phyloP scores from a whole-genome alignment of 1,140 invertebrate genomes.

The Leptonema lineaticorne region DNA sequence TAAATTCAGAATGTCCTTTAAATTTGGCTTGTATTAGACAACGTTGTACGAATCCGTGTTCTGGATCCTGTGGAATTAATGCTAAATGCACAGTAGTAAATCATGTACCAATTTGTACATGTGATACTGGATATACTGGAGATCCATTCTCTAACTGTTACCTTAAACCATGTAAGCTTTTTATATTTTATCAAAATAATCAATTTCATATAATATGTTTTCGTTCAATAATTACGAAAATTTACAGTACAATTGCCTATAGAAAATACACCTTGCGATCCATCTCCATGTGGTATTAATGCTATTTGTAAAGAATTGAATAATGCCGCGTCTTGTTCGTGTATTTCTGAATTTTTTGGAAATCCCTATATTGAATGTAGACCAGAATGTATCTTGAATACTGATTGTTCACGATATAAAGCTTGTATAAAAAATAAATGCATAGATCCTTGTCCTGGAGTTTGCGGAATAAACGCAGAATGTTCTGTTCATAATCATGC shows the following conservation, averaged over 20 bases:
- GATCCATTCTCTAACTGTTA: constrained; percentile 73
- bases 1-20: constrained; percentile 59
- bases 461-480: constrained; percentile 65
- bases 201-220: constrained; percentile 68
- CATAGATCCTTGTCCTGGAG: constrained; percentile 64
- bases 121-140: constrained; percentile 67
- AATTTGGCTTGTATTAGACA: constrained; percentile 59
- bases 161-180: constrained; percentile 54
- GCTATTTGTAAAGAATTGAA: constrained; percentile 76
- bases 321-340: constrained; percentile 69
- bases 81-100: constrained; percentile 55
- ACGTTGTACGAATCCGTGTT: constrained; percentile 61
- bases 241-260: constrained; percentile 53
- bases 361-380: constrained; percentile 73
- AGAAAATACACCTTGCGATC: constrained; percentile 60
- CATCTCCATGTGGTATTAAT: constrained; percentile 78
- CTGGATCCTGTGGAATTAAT: constrained; percentile 60
- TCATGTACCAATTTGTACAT: constrained; percentile 60
- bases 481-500: constrained; percentile 71
- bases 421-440: constrained; percentile 67
- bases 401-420: constrained; percentile 64
- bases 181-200: constrained; percentile 67
- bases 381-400: constrained; percentile 72
- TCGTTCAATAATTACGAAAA: neutral
- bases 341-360: constrained; percentile 68